These are phyloP conservation scores for Mastacembelus armatus DNA, from an alignment of 2,797 vertebrate genomes.

Conservation along the genomic window DNA sequence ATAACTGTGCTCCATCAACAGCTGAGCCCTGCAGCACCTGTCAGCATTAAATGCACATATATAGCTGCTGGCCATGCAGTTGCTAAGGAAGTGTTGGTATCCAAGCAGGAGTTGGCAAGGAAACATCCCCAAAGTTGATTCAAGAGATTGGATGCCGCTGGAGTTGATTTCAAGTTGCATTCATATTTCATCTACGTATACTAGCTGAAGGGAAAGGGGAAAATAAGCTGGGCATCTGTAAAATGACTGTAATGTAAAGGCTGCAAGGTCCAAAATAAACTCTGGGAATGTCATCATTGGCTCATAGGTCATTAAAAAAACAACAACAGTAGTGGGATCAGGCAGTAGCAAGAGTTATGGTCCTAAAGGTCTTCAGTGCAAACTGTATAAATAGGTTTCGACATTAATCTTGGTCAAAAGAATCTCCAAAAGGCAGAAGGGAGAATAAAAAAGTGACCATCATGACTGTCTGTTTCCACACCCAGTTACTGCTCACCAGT, in stretches of 20 bases:
- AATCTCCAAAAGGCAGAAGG: slow-evolving; percentile 14
- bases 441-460: slow-evolving; percentile 29
- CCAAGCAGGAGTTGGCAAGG: slow-evolving; percentile 78
- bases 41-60: slow-evolving; percentile 77
- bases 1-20: slow-evolving; percentile 79
- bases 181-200: slow-evolving; percentile 64
- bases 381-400: slow-evolving; percentile 50
- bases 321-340: slow-evolving; percentile 3
- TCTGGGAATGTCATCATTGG: slow-evolving; percentile 61
- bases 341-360: slow-evolving; percentile 45
- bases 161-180: slow-evolving; percentile 66
- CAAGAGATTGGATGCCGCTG: slow-evolving; percentile 70
- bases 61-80: slow-evolving; percentile 75
- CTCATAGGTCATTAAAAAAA: slow-evolving; percentile 20
- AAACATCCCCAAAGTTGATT: slow-evolving; percentile 77
- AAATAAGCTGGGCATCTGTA: slow-evolving; percentile 56
- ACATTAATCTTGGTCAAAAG: slow-evolving; percentile 37
- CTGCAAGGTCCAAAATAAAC: slow-evolving; percentile 55
- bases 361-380: slow-evolving; percentile 20
- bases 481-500: slow-evolving; percentile 23
- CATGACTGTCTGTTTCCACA: slow-evolving; percentile 40
- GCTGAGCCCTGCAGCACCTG: slow-evolving; percentile 79
- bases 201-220: slow-evolving; percentile 24
- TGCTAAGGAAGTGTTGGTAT: slow-evolving; percentile 82
- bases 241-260: slow-evolving; percentile 30